Base-by-base conservation (phyloP, 2,888 invertebrate genomes). In the Clistopyga incitator region DNA sequence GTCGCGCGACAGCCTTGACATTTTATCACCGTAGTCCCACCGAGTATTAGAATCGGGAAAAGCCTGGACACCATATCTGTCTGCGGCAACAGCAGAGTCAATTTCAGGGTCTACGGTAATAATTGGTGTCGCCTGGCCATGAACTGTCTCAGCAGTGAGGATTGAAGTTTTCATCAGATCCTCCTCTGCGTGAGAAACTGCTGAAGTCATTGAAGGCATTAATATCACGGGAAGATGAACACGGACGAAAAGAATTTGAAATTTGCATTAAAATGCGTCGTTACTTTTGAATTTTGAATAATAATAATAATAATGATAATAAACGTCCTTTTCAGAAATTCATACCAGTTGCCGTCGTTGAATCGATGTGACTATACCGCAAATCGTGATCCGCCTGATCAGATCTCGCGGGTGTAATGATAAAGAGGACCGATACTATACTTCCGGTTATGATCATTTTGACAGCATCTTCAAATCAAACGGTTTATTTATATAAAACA, bases 1-100 rank as follows among this genome's bases (percentile, higher is more conserved):
- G 65, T 82, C 81, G 50, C 90, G 86, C 20, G 87, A 86, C 78
- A 82, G 59, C 67, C 38, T 47, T 15, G 18, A 13, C 29, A 29
- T 29, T 56, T 20, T 20, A 18, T 52, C 50, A 20, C 10, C 64
- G 20, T 64, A 20, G 8, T n/a, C 50, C 10, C 34, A 11, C 38
- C 34, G 15, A 38, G 47, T 47, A 47, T 45, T n/a, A 15, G 18
- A 6, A n/a, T 13, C 72, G n/a, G 20, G 6, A 47, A 70, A n/a
- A 23, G 13, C 13, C 15, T 11, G 65, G 11, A 13, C 23, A 38
- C 18, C 15, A 42, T 54, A 45, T 34, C 11, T 42, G 42, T 65
- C 25, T 8, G n/a, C 54, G 25, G 42, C 25, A 20, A 6, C 23
- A 52, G 11, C 54, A 10, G 15, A 6, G n/a, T 59, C 25, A 18